Conservation (phyloP, 2,888 invertebrate genomes). For the Mesochorus sp. region DNA sequence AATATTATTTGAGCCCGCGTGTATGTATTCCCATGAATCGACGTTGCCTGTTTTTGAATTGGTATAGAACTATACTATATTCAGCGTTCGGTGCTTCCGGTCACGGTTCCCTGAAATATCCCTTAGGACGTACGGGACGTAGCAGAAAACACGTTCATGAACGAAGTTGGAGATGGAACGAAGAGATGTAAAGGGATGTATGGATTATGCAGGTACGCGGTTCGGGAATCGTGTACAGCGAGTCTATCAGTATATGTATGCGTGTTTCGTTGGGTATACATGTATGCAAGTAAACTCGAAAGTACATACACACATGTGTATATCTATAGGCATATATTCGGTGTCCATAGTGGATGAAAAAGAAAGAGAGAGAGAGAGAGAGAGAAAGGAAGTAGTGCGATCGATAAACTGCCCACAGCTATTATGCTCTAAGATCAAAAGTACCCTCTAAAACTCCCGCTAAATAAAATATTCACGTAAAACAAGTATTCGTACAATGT, state of each 20-base stretch:
- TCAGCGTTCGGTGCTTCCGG: slow-evolving; percentile 32
- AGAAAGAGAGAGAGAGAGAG: background rate
- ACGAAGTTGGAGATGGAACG: slow-evolving; percentile 24
- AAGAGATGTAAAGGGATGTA: background rate
- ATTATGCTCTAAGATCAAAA: background rate
- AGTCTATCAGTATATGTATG: slow-evolving; percentile 3
- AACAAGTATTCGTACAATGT: background rate
- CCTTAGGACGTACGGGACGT: slow-evolving; percentile 49
- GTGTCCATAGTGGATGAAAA: background rate
- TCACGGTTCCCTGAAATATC: slow-evolving; percentile 39
- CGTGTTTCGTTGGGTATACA: slow-evolving; percentile 47
- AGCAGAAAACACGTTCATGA: slow-evolving; percentile 15
- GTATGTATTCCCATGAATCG: slow-evolving; percentile 35
- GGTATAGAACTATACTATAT: slow-evolving; percentile 4
- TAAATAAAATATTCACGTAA: too few relatives aligned
- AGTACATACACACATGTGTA: slow-evolving; percentile 20
- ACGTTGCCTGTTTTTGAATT: slow-evolving; percentile 25
- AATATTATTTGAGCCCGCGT: slow-evolving; percentile 29
- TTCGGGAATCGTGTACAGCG: background rate
- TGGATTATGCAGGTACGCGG: background rate
- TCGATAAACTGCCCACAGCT: background rate
- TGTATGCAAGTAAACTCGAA: slow-evolving; percentile 1
- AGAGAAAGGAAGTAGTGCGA: background rate
- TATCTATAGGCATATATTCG: background rate
- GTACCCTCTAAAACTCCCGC: too few relatives aligned